Percentiles rank a stretch among this genome's conserved stretches.
phyloP scores from a whole-genome alignment of 2,888 invertebrate species.

The Caenorhabditis sp. region DNA sequence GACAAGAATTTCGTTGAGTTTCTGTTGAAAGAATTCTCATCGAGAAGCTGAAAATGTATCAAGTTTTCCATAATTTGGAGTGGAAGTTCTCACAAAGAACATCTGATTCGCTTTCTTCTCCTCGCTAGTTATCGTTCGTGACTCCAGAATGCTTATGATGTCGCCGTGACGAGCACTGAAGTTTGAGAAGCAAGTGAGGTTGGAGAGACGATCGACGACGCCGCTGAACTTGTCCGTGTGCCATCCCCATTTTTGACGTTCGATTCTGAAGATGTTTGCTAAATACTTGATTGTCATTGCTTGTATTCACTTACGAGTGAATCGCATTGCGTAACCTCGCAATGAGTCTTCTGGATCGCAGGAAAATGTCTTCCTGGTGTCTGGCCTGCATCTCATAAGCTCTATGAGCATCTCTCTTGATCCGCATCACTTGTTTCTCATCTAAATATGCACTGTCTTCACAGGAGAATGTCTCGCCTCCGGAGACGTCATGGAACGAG shows the following conservation, averaged over 20 bases:
- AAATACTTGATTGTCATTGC: background rate
- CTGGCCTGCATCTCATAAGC: conserved; percentile 82
- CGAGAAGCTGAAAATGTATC: conserved; percentile 59
- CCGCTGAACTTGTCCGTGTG: conserved; percentile 73
- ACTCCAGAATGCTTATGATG: conserved; percentile 59
- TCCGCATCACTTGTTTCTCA: conserved; percentile 71
- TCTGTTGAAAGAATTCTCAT: conserved; percentile 44
- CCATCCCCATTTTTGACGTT: conserved; percentile 78
- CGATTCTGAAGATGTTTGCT: conserved; percentile 51
- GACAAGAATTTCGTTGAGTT: conserved; percentile 72
- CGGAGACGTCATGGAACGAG: conserved; percentile 38
- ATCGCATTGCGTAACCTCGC: conserved; percentile 70
- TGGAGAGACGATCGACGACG: conserved; percentile 72
- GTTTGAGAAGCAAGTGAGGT: conserved; percentile 66
- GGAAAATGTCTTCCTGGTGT: conserved; percentile 81
- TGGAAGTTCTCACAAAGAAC: conserved; percentile 61
- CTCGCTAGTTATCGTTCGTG: conserved; percentile 49
- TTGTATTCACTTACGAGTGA: conserved; percentile 59
- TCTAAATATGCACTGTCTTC: conserved; percentile 65
- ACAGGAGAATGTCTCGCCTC: conserved; percentile 67
- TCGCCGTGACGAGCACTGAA: conserved; percentile 67
- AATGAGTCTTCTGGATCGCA: conserved; percentile 78
- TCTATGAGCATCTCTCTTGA: conserved; percentile 78
- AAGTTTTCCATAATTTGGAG: conserved; percentile 2
- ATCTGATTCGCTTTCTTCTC: conserved; percentile 73